Base-by-base conservation (phyloP, 1,140 invertebrate species). In the Listronotus bonariensis region DNA sequence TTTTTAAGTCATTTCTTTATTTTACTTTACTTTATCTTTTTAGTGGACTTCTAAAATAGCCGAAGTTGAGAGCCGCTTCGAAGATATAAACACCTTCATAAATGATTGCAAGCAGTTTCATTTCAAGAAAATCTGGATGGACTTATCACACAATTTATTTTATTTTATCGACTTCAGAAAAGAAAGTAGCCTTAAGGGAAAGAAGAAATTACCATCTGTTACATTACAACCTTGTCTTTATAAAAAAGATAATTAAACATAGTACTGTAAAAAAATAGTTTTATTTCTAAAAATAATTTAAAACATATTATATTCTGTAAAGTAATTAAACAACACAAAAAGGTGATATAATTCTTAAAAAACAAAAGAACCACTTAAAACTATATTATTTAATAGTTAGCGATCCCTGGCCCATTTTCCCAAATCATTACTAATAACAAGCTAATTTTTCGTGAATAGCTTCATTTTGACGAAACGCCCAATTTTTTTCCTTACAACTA, bases 1-100 rank as follows among this genome's bases (percentile, higher is more conserved):
- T n/a, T n/a, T n/a, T n/a, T n/a, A n/a, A n/a, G n/a, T n/a, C n/a
- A n/a, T n/a, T n/a, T n/a, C n/a, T n/a, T n/a, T n/a, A n/a, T n/a
- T n/a, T n/a, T n/a, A n/a, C n/a, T n/a, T n/a, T n/a, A n/a, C n/a
- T n/a, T n/a, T n/a, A n/a, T n/a, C n/a, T n/a, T 85, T 87, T 71
- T 80, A 94, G 92, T 42, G 95, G 93, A 0, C 79, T 86, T 32
- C 72, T 97, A 92, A 92, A 80, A 89, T 97, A 67, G 93, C 91
- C 2, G 95, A 97, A 81, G 90, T 97, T 7, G 86, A 88, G 73
- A 95, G 92, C 70, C 82, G 94, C 65, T 95, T 96, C 78, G 84
- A 88, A 9, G 84, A 88, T 70, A 74, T 91, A 2, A 80, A 86
- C 0, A 74, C 80, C 1, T 96, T 97, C 77, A 82, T 92, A 15